Percentiles rank a stretch among this genome's conserved stretches.
phyloP scores from a whole-genome alignment of 2,797 vertebrate species.

The Protosalanx chinensis region DNA sequence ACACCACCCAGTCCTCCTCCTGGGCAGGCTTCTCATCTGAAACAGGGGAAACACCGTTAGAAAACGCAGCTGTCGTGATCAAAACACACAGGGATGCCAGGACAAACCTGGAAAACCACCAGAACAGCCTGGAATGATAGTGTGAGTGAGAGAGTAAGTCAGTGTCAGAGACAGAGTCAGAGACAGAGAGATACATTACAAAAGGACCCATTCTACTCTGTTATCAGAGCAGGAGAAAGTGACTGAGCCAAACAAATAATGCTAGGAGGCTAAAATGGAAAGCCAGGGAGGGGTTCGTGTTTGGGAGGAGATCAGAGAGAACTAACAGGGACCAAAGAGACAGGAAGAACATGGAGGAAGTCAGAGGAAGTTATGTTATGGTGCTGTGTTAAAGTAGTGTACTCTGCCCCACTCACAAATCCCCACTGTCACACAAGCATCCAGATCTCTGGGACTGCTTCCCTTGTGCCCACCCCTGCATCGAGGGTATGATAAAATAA shows the following conservation, averaged over 20 bases:
- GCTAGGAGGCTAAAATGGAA: constrained; percentile 31
- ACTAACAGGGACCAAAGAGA: constrained; percentile 40
- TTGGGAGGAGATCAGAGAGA: constrained; percentile 50
- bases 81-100: constrained; percentile 16
- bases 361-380: constrained; percentile 43
- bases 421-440: constrained; percentile 62
- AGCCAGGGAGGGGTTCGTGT: constrained; percentile 39
- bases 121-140: constrained; percentile 30
- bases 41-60: constrained; percentile 2
- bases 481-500: constrained; percentile 54
- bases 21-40: constrained; percentile 79
- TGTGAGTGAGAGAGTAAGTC: background rate
- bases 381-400: constrained; percentile 35
- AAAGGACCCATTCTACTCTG: no score
- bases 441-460: constrained; percentile 35
- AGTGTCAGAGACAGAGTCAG: constrained; percentile 3
- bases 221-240: constrained; percentile 24
- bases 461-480: constrained; percentile 11
- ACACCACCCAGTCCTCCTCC: constrained; percentile 79
- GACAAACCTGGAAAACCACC: constrained; percentile 38
- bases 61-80: constrained; percentile 15
- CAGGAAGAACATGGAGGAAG: constrained; percentile 46
- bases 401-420: constrained; percentile 53
- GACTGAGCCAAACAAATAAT: constrained; percentile 24
- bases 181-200: background rate